Evolutionary conservation across 2,113 vertebrate genomes (phyloP).

Genomic region (Hystrix brachyura): DNA sequence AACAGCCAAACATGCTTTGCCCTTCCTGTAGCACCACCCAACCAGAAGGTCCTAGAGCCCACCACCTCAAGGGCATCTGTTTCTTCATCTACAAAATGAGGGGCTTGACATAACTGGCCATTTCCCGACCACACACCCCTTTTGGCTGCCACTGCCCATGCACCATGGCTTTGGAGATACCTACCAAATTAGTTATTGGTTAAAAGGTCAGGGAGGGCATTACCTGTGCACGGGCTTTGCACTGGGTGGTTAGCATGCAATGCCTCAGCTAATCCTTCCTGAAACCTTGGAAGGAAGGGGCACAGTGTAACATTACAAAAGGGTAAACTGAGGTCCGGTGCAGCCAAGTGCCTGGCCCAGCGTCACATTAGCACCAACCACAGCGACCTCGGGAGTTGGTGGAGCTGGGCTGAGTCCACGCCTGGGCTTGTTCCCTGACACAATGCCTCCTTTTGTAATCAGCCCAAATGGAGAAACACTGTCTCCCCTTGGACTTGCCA

Average conservation of each 20-base stretch:
- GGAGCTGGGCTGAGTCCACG: not conserved
- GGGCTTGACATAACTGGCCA: not conserved
- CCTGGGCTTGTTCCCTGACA: not conserved
- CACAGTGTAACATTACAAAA: not conserved
- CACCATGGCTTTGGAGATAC: not conserved
- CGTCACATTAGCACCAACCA: not conserved
- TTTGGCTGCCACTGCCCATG: not conserved
- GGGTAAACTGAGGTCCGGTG: not conserved
- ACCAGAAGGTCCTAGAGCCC: not conserved
- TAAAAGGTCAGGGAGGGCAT: not conserved
- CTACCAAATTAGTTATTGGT: not conserved
- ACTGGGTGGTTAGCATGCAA: not conserved
- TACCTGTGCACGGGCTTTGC: rapidly evolving
- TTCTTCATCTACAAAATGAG: not conserved
- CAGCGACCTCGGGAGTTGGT: not conserved
- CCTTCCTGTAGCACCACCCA: not conserved
- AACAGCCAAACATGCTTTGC: not conserved
- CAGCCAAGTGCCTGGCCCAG: not conserved
- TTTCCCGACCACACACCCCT: not conserved
- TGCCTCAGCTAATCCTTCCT: not conserved
- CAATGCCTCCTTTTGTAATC: not conserved
- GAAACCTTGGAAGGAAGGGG: not conserved
- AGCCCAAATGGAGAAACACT: not conserved
- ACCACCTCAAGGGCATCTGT: not conserved
- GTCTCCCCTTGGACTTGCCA: not conserved